Percentiles rank a stretch among this genome's conserved stretches.
These are phyloP conservation scores for Hesperophylax magnus DNA, from an alignment of 1,140 invertebrate species.

Conservation along the genomic window DNA sequence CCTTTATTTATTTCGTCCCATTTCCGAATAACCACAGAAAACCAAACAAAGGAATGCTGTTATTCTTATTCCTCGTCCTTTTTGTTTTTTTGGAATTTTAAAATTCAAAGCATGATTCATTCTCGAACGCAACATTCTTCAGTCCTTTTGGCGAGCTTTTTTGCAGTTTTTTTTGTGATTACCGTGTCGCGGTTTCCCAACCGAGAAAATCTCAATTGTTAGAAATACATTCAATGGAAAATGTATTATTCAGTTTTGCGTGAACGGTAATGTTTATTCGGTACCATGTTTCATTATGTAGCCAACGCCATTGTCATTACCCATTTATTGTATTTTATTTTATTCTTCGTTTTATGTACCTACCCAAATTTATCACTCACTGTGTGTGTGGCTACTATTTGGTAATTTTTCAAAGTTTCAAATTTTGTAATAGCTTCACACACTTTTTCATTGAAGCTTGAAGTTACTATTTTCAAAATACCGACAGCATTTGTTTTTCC, in stretches of 20 bases:
- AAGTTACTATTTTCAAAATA: too few species aligned
- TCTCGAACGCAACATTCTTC: slow-evolving; percentile 39
- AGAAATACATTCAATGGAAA: slow-evolving; percentile 2
- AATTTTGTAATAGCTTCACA: too few species aligned
- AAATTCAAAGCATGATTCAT: slow-evolving; percentile 44
- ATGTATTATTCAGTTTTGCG: too few species aligned
- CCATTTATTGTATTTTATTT: background rate
- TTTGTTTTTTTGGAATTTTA: slow-evolving; percentile 23
- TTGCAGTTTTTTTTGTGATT: slow-evolving; percentile 8
- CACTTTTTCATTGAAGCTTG: too few species aligned
- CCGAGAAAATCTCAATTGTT: slow-evolving; percentile 19
- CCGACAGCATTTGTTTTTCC: too few species aligned
- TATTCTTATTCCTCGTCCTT: slow-evolving; percentile 47
- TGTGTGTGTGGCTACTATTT: too few species aligned
- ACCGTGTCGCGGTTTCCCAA: background rate
- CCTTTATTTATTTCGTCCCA: slow-evolving; percentile 55
- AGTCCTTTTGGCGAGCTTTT: slow-evolving; percentile 19
- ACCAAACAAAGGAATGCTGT: slow-evolving; percentile 51
- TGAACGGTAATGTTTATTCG: too few species aligned
- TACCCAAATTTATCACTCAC: too few species aligned
- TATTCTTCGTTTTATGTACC: too few species aligned
- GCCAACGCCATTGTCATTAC: background rate
- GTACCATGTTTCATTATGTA: too few species aligned
- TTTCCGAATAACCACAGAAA: slow-evolving; percentile 53
- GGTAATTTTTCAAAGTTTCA: too few species aligned